Conservation (phyloP, 2,113 vertebrate genomes). For the Rhombomys opimus region DNA sequence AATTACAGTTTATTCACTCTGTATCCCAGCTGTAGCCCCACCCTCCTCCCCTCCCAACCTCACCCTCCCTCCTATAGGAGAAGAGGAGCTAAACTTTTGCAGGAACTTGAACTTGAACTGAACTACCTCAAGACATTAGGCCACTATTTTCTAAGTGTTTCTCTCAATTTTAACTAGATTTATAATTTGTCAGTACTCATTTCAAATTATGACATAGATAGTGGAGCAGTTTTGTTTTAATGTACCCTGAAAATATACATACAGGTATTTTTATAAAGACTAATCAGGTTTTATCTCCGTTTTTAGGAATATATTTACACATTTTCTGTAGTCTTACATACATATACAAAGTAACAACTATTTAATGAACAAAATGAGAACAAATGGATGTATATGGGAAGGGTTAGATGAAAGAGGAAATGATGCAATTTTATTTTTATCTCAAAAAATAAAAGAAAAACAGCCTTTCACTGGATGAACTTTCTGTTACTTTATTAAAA, state of each 20-base stretch:
- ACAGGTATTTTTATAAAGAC: not conserved
- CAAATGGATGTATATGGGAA: not conserved
- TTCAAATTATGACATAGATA: constrained; percentile 24
- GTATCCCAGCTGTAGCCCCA: no score
- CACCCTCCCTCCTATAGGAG: not conserved
- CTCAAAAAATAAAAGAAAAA: not conserved
- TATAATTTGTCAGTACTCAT: not conserved
- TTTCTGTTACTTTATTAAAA: not conserved
- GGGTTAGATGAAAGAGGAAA: not conserved
- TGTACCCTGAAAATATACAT: not conserved
- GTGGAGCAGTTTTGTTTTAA: not conserved
- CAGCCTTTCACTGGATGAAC: not conserved
- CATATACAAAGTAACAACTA: not conserved
- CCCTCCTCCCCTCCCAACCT: no score
- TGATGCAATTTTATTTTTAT: not conserved
- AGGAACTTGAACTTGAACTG: not conserved
- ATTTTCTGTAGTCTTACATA: not conserved
- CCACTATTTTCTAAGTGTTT: not conserved
- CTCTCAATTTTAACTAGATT: not conserved
- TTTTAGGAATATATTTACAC: not conserved
- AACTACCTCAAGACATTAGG: not conserved
- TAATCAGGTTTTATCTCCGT: not conserved
- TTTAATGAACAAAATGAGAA: not conserved
- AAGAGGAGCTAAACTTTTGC: not conserved
- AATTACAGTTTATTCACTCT: no score